phyloP scores from a whole-genome alignment of 2,888 invertebrate genomes.

The Hyalella azteca region DNA sequence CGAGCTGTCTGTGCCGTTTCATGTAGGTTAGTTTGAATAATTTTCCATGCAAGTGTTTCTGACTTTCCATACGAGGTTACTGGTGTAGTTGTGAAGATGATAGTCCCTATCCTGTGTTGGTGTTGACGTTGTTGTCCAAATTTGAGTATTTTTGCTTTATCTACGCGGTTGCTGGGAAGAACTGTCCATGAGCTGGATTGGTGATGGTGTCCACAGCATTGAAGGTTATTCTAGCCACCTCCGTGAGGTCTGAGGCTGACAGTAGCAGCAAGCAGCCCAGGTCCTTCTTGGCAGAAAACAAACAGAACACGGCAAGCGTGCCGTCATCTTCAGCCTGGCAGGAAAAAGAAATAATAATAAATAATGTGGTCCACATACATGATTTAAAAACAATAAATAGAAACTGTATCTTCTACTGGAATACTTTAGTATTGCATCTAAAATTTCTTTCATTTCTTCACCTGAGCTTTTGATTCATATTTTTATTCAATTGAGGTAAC shows the following conservation, averaged over 20 bases:
- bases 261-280: slow-evolving; percentile 43
- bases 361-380: too few species aligned
- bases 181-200: slow-evolving; percentile 49
- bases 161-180: not conserved
- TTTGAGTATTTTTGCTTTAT: not conserved
- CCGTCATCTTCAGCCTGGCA: slow-evolving; percentile 56
- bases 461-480: too few species aligned
- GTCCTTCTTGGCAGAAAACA: slow-evolving; percentile 42
- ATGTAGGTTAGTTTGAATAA: too few species aligned
- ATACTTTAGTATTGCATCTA: too few species aligned
- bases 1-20: too few species aligned
- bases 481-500: too few species aligned
- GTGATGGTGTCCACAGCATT: slow-evolving; percentile 43
- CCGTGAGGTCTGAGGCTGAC: slow-evolving; percentile 45
- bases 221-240: slow-evolving; percentile 46
- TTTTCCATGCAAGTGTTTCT: not conserved
- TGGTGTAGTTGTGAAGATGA: not conserved
- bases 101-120: not conserved
- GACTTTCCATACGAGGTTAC: not conserved
- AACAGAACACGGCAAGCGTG: slow-evolving; percentile 39
- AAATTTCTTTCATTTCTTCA: too few species aligned
- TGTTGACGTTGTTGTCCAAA: not conserved
- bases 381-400: too few species aligned
- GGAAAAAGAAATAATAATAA: too few species aligned
- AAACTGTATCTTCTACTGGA: too few species aligned